Percentiles rank a stretch among this genome's conserved stretches.
These are phyloP conservation scores for Oxytorus armatus DNA, from an alignment of 2,888 invertebrate genomes.

Conservation along the genomic window DNA sequence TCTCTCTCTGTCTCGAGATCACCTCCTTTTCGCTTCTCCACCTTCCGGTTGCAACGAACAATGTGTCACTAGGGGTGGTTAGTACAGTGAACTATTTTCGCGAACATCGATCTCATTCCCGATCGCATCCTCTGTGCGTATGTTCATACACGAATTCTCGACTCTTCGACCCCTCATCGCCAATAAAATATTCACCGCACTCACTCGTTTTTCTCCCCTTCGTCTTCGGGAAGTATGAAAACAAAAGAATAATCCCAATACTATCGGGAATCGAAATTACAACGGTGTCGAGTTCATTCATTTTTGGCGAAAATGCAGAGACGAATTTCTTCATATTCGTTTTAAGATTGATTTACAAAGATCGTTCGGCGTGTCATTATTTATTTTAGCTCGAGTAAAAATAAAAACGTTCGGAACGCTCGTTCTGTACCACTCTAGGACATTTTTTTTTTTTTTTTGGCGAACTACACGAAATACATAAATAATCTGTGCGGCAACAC, in stretches of 20 bases:
- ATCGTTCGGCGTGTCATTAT: neutral
- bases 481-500: neutral
- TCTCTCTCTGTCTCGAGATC: constrained; percentile 45
- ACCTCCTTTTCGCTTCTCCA: constrained; percentile 58
- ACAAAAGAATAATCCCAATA: neutral
- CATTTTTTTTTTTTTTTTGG: neutral
- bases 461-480: neutral
- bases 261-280: neutral
- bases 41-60: constrained; percentile 36
- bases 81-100: constrained; percentile 68
- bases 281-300: no score
- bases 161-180: constrained; percentile 36
- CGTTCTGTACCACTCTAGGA: neutral
- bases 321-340: neutral
- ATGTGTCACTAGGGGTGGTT: constrained; percentile 66
- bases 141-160: constrained; percentile 23
- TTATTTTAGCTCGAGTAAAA: constrained; percentile 4
- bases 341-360: no score
- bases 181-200: constrained; percentile 52
- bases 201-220: constrained; percentile 14
- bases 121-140: neutral
- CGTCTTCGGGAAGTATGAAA: neutral
- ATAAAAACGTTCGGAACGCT: neutral
- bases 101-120: constrained; percentile 67
- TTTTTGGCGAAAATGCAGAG: no score